Percentiles rank a stretch among this genome's conserved stretches.
phyloP scores from a whole-genome alignment of 2,888 invertebrate species.

The Xestoiulus laeticollis region DNA sequence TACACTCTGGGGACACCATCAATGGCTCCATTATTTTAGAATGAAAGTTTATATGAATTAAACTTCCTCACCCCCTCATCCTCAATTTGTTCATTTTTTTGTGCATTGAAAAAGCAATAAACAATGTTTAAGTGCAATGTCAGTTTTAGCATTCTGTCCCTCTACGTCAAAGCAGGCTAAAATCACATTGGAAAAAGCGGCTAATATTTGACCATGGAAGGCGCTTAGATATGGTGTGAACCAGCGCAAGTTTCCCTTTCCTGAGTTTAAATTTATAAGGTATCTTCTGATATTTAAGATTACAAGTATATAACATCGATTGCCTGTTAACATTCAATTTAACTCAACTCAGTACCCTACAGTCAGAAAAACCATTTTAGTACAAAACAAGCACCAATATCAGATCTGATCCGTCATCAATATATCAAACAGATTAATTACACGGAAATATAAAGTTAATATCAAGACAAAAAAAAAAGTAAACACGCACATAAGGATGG shows the following conservation, averaged over 20 bases:
- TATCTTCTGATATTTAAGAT: background rate
- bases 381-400: too few relatives aligned
- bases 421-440: too few relatives aligned
- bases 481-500: background rate
- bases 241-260: conserved; percentile 33
- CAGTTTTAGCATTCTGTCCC: background rate
- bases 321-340: too few relatives aligned
- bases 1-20: background rate
- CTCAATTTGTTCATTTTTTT: conserved; percentile 35
- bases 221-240: conserved; percentile 5
- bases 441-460: too few relatives aligned
- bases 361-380: too few relatives aligned
- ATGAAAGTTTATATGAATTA: conserved; percentile 35
- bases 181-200: conserved; percentile 23
- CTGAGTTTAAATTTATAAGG: conserved; percentile 1
- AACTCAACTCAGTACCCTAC: too few relatives aligned
- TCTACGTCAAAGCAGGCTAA: background rate
- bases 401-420: too few relatives aligned
- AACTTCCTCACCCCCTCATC: conserved; percentile 40
- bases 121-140: conserved; percentile 14
- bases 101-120: conserved; percentile 31
- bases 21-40: conserved; percentile 38
- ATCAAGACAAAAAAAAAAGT: too few relatives aligned
- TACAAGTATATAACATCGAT: too few relatives aligned
- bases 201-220: conserved; percentile 16